Base-by-base conservation (phyloP, 2,113 vertebrate species). In the Garra rufa region DNA sequence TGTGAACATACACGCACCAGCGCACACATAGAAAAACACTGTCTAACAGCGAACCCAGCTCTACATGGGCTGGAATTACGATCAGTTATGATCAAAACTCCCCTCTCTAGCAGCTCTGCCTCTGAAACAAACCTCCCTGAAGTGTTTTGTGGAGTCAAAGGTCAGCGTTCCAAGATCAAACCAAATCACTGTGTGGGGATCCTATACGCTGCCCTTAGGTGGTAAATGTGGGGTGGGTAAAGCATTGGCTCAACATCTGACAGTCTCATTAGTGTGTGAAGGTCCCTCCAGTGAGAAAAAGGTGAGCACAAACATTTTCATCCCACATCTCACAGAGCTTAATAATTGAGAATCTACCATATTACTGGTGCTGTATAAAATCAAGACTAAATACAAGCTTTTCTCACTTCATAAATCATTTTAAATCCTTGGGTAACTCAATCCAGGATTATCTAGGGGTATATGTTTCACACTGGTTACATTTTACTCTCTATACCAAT, bases 71-170 rank as follows among this genome's bases (percentile, higher is more conserved):
- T 71, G 21, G 67, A 43, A 24, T 71, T 71, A 41, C 26, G 70
- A 44, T 59, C 34, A 26, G 48, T 52, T 15, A 38, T 21, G 21
- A 83, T 83, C 52, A 83, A 83, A 76, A 48, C 82, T 38, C n/a
- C 13, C 41, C 11, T 28, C 43, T 28, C 26, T 55, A 14, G 48
- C 6, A 30, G 73, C 14, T 50, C 73, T n/a, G n/a, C n/a, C n/a
- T n/a, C n/a, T 48, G 24, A 75, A 75, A 48, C 74, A 76, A n/a
- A 21, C 48, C 46, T 19, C 50, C 74, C 28, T 1, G 15, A 52
- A 76, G 30, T 57, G 17, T 38, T 76, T 38, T 70, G 19, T 43
- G 28, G 38, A n/a, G 75, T 76, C 75, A 76, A 76, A 76, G 73
- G 82, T 76, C 59, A 76, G 17, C 38, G 21, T 38, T 73, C 65